These are phyloP conservation scores for Prolemur simus DNA, from an alignment of 2,113 vertebrate genomes.

Conservation along the genomic window DNA sequence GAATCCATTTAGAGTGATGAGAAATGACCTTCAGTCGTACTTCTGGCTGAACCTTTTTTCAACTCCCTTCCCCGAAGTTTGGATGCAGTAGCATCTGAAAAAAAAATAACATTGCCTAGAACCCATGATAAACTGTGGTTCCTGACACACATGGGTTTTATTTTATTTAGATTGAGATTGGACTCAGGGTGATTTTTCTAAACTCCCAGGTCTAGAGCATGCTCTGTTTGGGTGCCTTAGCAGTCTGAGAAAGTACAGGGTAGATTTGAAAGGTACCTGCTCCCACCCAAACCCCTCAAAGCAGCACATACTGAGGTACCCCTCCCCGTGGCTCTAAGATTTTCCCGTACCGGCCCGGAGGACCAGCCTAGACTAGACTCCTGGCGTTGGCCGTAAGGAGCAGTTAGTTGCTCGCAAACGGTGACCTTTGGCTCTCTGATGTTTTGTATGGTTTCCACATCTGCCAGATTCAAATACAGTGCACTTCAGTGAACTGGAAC, in stretches of 20 bases:
- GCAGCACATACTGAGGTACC: neutral
- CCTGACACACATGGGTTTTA: neutral
- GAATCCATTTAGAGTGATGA: neutral
- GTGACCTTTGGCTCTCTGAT: constrained; percentile 38
- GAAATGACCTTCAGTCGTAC: neutral
- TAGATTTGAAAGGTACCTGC: too few relatives aligned
- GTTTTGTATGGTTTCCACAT: constrained; percentile 48
- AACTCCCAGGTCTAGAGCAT: neutral
- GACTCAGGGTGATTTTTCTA: neutral
- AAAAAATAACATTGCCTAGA: fast-evolving
- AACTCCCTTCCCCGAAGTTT: neutral
- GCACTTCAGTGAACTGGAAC: constrained; percentile 64
- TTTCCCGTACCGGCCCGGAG: neutral
- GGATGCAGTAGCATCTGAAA: neutral
- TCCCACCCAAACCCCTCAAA: neutral
- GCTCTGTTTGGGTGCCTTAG: neutral
- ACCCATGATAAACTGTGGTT: neutral
- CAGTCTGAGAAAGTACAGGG: neutral
- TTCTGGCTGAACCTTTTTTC: neutral
- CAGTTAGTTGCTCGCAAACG: neutral
- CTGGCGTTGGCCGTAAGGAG: neutral
- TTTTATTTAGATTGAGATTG: neutral
- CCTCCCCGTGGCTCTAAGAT: fast-evolving
- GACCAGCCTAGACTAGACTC: neutral
- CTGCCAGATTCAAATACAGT: constrained; percentile 34